Conservation (phyloP, 1,140 invertebrate genomes). For the Nymphalis io region DNA sequence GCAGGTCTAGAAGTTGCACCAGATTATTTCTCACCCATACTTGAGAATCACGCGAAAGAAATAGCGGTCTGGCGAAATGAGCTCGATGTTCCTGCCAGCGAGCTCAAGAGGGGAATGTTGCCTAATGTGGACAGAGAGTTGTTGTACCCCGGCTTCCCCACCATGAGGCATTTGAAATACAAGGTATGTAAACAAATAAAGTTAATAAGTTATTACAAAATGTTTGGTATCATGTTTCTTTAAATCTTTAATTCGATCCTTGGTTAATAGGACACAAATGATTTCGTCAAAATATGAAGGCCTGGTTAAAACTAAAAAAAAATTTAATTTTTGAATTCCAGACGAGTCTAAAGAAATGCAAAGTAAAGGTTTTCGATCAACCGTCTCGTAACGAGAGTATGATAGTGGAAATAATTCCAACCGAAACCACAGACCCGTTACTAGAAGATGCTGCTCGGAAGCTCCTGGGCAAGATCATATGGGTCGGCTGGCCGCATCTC, state of each 20-base stretch:
- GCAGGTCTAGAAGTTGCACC: conserved; percentile 77
- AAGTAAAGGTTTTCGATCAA: conserved; percentile 94
- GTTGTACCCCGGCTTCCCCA: conserved; percentile 95
- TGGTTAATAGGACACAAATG: no score
- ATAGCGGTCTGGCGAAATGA: conserved; percentile 81
- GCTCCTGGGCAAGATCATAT: conserved; percentile 87
- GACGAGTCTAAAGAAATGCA: conserved; percentile 85
- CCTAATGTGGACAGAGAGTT: conserved; percentile 85
- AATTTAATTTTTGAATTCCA: conserved; percentile 49
- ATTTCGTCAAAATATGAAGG: no score
- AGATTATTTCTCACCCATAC: conserved; percentile 85
- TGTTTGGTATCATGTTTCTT: no score
- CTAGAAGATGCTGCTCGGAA: conserved; percentile 81
- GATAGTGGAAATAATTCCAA: conserved; percentile 85
- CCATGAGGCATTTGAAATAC: conserved; percentile 91
- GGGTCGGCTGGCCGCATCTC: conserved; percentile 94
- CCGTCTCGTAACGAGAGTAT: conserved; percentile 90
- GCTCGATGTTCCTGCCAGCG: conserved; percentile 82
- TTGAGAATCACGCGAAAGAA: conserved; percentile 82
- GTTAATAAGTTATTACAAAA: not conserved
- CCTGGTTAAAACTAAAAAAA: no score
- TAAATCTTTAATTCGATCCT: no score
- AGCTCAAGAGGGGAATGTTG: conserved; percentile 88
- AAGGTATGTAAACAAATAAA: conserved; percentile 77
- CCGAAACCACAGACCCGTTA: conserved; percentile 54